Percentiles rank a stretch among this genome's conserved stretches.
phyloP scores from a whole-genome alignment of 2,888 invertebrate species.

The Ornithoptera alexandrae region DNA sequence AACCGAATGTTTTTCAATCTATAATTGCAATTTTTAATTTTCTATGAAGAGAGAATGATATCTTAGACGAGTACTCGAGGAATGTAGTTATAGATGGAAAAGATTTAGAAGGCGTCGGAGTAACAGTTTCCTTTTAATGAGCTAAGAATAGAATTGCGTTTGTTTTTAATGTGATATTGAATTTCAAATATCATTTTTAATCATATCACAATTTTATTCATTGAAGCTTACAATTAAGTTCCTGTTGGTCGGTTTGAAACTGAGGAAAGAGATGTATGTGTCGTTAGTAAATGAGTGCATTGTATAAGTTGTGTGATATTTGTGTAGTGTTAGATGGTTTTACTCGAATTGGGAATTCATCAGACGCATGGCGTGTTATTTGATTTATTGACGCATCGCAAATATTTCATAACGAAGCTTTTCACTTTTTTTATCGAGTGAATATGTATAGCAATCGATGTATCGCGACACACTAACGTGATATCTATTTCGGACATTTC shows the following conservation, averaged over 20 bases:
- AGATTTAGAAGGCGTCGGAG: background rate
- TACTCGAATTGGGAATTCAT: conserved; percentile 58
- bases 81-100: conserved; percentile 9
- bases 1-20: background rate
- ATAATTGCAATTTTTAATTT: background rate
- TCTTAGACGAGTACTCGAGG: too few species aligned
- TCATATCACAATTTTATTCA: conserved; percentile 38
- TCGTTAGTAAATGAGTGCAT: conserved; percentile 21
- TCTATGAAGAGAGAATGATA: background rate
- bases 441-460: conserved; percentile 12
- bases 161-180: too few species aligned
- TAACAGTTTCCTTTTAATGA: conserved; percentile 8
- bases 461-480: background rate
- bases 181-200: background rate
- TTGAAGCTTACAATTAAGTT: conserved; percentile 38
- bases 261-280: conserved; percentile 29
- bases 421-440: conserved; percentile 46
- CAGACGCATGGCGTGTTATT: conserved; percentile 58
- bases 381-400: conserved; percentile 15
- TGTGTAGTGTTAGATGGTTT: conserved; percentile 54
- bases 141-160: too few species aligned
- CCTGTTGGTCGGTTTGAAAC: conserved; percentile 56
- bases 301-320: conserved; percentile 49
- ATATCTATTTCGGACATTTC: background rate
- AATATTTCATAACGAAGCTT: conserved; percentile 48